Percentiles rank a stretch among this genome's conserved stretches.
phyloP scores from a whole-genome alignment of 2,113 vertebrate genomes.

The Haemorhous mexicanus region DNA sequence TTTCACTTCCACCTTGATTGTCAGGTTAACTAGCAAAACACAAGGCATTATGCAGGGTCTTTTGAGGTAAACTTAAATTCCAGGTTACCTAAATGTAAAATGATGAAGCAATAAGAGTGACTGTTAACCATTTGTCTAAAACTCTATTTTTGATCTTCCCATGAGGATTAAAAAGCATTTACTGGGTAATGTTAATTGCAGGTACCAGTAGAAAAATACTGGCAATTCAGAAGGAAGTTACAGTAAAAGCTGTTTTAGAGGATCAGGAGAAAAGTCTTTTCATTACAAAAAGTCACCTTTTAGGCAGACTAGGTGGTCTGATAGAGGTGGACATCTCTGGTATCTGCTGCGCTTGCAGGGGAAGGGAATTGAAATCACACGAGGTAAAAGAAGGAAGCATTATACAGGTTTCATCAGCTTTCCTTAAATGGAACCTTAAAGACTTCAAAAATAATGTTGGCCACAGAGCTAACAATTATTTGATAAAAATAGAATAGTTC shows the following conservation, averaged over 20 bases:
- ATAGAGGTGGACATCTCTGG: background rate
- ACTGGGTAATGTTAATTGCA: background rate
- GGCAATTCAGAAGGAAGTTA: background rate
- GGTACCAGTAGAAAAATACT: background rate
- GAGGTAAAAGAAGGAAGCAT: background rate
- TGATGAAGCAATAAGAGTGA: background rate
- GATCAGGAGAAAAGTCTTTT: background rate
- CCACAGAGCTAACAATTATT: background rate
- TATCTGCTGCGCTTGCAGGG: background rate
- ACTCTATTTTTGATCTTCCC: background rate
- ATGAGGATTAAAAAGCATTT: background rate
- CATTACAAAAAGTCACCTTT: background rate
- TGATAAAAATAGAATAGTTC: background rate
- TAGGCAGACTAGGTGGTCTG: background rate
- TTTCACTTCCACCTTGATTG: background rate
- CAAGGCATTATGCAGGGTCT: background rate
- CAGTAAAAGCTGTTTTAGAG: background rate
- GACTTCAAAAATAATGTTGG: background rate
- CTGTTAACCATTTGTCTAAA: background rate
- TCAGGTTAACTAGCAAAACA: background rate
- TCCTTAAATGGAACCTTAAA: background rate
- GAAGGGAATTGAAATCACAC: background rate
- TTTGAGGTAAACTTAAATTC: background rate
- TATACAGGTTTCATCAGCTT: background rate
- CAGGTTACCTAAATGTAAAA: background rate